These are phyloP conservation scores for Sphenodon punctatus DNA, from an alignment of 2,797 vertebrate genomes.

Conservation along the genomic window DNA sequence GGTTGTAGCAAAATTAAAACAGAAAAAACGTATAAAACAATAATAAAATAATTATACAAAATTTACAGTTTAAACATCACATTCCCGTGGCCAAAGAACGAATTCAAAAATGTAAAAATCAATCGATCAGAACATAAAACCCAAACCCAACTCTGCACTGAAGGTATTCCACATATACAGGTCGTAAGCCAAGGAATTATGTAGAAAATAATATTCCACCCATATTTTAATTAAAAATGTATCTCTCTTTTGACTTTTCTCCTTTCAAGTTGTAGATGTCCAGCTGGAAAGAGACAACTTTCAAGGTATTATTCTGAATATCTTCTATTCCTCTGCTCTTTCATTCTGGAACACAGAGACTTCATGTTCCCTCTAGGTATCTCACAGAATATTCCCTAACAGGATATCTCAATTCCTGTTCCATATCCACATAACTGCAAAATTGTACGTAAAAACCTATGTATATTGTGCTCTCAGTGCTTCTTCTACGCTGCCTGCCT, in stretches of 20 bases:
- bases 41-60: too few relatives aligned
- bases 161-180: too few relatives aligned
- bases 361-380: not conserved
- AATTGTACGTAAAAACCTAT: not conserved
- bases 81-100: too few relatives aligned
- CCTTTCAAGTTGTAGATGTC: not conserved
- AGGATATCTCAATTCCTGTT: not conserved
- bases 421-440: not conserved
- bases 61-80: too few relatives aligned
- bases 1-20: too few relatives aligned
- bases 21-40: too few relatives aligned
- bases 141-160: too few relatives aligned
- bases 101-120: too few relatives aligned
- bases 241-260: not conserved
- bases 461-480: not conserved
- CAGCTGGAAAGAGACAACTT: not conserved
- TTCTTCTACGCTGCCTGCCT: not conserved
- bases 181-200: too few relatives aligned
- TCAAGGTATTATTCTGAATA: not conserved
- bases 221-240: not conserved
- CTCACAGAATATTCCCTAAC: too few relatives aligned
- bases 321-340: not conserved
- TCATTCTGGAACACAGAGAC: not conserved
- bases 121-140: too few relatives aligned
- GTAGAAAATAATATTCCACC: too few relatives aligned